These are phyloP conservation scores for Thymelicus acteon DNA, from an alignment of 2,888 invertebrate genomes.

Conservation along the genomic window DNA sequence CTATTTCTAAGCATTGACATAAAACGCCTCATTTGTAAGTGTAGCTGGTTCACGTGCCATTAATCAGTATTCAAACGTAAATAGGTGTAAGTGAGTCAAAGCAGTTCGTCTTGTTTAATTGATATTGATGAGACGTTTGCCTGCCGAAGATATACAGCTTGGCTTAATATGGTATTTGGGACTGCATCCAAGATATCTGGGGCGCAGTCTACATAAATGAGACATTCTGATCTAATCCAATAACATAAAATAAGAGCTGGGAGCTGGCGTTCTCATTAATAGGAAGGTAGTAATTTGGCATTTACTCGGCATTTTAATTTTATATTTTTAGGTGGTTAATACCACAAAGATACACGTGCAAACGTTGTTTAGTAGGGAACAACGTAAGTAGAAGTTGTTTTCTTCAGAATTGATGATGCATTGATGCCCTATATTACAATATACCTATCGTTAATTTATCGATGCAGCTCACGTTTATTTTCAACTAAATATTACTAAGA, in stretches of 20 bases:
- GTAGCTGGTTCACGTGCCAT: background rate
- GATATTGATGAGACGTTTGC: conserved; percentile 20
- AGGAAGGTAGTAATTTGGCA: background rate
- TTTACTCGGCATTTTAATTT: background rate
- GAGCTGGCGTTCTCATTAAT: background rate
- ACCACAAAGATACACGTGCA: too few relatives aligned
- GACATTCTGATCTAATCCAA: conserved; percentile 5
- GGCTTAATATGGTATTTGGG: conserved; percentile 18
- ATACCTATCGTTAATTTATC: too few relatives aligned
- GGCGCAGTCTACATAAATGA: conserved; percentile 10
- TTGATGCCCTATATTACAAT: too few relatives aligned
- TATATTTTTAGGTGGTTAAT: too few relatives aligned
- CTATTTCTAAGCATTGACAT: background rate
- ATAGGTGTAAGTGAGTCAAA: conserved; percentile 20
- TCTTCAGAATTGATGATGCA: too few relatives aligned
- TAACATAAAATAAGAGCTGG: conserved; percentile 1
- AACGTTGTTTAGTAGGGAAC: too few relatives aligned
- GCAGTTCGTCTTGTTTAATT: conserved; percentile 22
- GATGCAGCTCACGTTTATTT: too few relatives aligned
- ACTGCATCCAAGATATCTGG: conserved; percentile 7
- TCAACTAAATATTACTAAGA: too few relatives aligned
- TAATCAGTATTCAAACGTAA: conserved; percentile 16
- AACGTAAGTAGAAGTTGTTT: too few relatives aligned
- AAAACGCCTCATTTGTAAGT: background rate
- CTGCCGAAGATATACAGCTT: conserved; percentile 3